A percentile compares a stretch with the other conserved stretches of the same genome.
These are phyloP conservation scores for Cinara cedri DNA, from an alignment of 2,888 invertebrate species.

Conservation along the genomic window DNA sequence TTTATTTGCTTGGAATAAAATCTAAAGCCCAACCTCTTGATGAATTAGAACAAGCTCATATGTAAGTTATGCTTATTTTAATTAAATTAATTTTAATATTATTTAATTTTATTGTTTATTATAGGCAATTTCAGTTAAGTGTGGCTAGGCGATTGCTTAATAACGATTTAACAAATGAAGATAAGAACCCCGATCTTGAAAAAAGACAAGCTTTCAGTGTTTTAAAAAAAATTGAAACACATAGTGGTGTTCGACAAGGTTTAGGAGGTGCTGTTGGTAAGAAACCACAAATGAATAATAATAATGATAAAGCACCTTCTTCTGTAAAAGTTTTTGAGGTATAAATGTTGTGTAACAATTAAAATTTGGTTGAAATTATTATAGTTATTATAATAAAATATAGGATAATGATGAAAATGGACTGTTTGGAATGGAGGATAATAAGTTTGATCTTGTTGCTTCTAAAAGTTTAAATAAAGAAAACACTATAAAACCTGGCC, in stretches of 20 bases:
- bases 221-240: slow-evolving; percentile 62
- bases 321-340: slow-evolving; percentile 34
- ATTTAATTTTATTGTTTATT: slow-evolving; percentile 59
- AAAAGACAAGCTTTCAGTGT: slow-evolving; percentile 73
- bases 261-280: slow-evolving; percentile 62
- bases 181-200: slow-evolving; percentile 68
- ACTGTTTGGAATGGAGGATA: not conserved
- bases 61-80: slow-evolving; percentile 66
- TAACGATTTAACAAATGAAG: slow-evolving; percentile 49
- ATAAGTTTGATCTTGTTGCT: slow-evolving; percentile 22
- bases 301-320: not conserved
- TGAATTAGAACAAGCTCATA: slow-evolving; percentile 76
- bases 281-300: slow-evolving; percentile 60
- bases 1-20: slow-evolving; percentile 78
- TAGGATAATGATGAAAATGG: slow-evolving; percentile 40
- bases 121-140: slow-evolving; percentile 76
- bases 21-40: slow-evolving; percentile 81
- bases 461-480: slow-evolving; percentile 67
- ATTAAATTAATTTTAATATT: not conserved
- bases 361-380: not conserved
- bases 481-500: slow-evolving; percentile 74
- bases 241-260: slow-evolving; percentile 67
- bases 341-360: not conserved
- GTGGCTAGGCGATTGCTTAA: slow-evolving; percentile 71
- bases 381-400: not conserved